Evolutionary conservation across 2,888 invertebrate genomes (phyloP), one percentile per base, ranked within the genome.

Genomic region (Ornithoptera priamus): DNA sequence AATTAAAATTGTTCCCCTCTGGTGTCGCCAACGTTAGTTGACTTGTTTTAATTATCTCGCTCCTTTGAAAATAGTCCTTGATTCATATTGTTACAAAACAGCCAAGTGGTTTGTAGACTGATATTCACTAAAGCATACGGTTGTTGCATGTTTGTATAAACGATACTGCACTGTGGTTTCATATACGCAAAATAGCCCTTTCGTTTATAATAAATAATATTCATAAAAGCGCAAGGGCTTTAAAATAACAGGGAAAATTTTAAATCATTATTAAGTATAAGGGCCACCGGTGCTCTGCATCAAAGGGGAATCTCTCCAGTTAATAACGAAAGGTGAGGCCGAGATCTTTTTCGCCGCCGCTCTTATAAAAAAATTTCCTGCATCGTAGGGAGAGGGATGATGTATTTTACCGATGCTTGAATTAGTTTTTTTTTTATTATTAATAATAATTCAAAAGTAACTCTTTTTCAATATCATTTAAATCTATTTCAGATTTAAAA

Each of bases 311-410:
- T 75, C 79, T 80, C 82, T 83, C 77, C 77, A 87, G 89, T 91
- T 90, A 89, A 92, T 90, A 90, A 89, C 77, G 86, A 84, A 89
- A 90, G 90, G 88, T 87, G 88, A 88, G 84, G 84, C 81, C 72
- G 83, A 85, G 86, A 86, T 87, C 82, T 87, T 86, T 87, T 86
- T 82, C 85, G 80, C 79, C 69, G 78, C 77, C 77, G 78, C 82
- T 81, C 84, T 82, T 80, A 82, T 85, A 84, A 80, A 87, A 85
- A 87, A 85, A 85, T 81, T 81, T 81, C 74, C 77, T 77, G 76
- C 79, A 79, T 81, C 73, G 72, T 73, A 74, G 77, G 80, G 78
- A 72, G 79, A 76, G 76, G 74, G 76, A 76, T 71, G 75, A 75
- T 20, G 53, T 56, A 36, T n/a, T 22, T 22, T 22, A 58, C 22